Percentiles rank a stretch among this genome's conserved stretches.
phyloP scores from a whole-genome alignment of 2,797 vertebrate genomes.

The Typhlichthys subterraneus region DNA sequence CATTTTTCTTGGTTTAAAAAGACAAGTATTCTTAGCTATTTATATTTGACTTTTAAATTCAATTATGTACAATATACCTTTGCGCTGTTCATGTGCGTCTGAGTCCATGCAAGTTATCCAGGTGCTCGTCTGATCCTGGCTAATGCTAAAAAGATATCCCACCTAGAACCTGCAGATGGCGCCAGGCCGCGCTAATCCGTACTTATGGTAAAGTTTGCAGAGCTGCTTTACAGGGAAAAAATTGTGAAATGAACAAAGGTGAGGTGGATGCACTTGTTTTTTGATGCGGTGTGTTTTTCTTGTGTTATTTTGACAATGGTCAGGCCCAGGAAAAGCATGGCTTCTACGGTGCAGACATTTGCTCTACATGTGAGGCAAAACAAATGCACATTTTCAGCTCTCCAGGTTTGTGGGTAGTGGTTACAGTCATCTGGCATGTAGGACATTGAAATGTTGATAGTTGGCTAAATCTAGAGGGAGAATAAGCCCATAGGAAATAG shows the following conservation, averaged over 20 bases:
- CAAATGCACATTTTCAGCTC: conserved; percentile 12
- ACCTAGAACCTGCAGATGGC: conserved; percentile 10
- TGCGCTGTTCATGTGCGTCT: conserved; percentile 40
- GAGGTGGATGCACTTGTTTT: conserved; percentile 63
- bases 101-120: conserved; percentile 54
- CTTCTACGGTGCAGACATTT: conserved; percentile 20
- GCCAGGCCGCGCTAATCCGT: conserved; percentile 28
- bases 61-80: conserved; percentile 37
- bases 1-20: conserved; percentile 35
- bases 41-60: conserved; percentile 55
- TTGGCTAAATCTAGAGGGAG: background rate
- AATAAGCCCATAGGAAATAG: conserved; percentile 12
- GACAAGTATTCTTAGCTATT: conserved; percentile 59
- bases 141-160: conserved; percentile 34
- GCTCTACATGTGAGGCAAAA: too few species aligned
- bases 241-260: conserved; percentile 60
- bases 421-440: background rate
- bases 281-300: conserved; percentile 43
- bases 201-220: conserved; percentile 43
- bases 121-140: conserved; percentile 52
- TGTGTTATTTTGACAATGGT: conserved; percentile 35
- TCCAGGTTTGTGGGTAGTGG: conserved; percentile 9
- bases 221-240: conserved; percentile 12
- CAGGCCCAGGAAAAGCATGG: conserved; percentile 37
- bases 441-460: conserved; percentile 3